Base-by-base conservation (phyloP, 1,140 invertebrate species). In the Leptinotarsa lineolata region DNA sequence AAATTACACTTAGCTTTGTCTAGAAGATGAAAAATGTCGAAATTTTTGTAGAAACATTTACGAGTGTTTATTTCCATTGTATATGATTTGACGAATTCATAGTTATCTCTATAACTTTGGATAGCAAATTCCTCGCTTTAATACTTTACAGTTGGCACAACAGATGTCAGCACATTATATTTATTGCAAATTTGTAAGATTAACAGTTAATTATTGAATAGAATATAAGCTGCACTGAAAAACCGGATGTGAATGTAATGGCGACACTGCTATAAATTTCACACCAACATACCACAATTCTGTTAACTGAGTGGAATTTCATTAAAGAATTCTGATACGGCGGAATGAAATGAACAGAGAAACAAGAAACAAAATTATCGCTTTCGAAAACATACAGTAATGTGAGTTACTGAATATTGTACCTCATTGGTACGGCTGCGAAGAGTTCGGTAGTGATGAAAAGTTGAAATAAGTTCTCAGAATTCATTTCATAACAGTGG, bases 221-320 rank as follows among this genome's bases (percentile, higher is more conserved):
- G 30, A 39, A 39, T 39, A 39, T 39, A 39, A 11, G 8, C 30
- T 39, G 11, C 22, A 22, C 22, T 61, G 22, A 61, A 61, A 61
- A 22, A 21, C 59, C 18, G 22, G 59, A 61, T 61, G 59, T 61
- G 13, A 61, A 61, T 61, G 59, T 61, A 61, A 61, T n/a, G 22
- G 59, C 6, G 59, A 3, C 59, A 65, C 16, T n/a, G 63, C 21
- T 65, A 65, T 65, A 65, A 39, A 65, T 65, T 65, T 65, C 39
- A 39, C 20, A 63, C 20, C 61, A 63, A 30, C 61, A 22, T 63
- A 63, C 20, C 61, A 20, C 63, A 30, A 39, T 22, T 65, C 1
- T 65, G 24, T 39, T 65, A 21, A 16, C 63, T 65, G 63, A 65
- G 15, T 5, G 63, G 24, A 65, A 65, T 65, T 24, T 65, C 24